These are phyloP conservation scores for Leptogaster cylindrica DNA, from an alignment of 2,888 invertebrate species.

Conservation along the genomic window DNA sequence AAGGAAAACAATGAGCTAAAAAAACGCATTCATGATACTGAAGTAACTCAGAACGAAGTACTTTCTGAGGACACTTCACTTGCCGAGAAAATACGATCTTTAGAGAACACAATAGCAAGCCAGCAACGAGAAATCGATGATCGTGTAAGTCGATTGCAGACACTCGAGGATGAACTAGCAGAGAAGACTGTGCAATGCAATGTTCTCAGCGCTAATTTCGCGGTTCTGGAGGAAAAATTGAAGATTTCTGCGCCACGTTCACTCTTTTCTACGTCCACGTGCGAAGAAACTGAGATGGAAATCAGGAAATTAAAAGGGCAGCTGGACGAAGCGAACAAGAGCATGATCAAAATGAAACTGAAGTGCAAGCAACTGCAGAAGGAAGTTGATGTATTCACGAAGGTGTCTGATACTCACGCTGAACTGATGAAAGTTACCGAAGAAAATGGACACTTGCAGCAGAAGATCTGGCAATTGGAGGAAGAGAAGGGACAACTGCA, in stretches of 20 bases:
- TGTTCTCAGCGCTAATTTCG: slow-evolving; percentile 61
- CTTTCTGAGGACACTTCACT: slow-evolving; percentile 22
- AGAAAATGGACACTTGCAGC: slow-evolving; percentile 70
- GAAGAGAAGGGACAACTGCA: slow-evolving; percentile 92
- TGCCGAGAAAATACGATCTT: slow-evolving; percentile 53
- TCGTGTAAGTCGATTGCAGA: slow-evolving; percentile 50
- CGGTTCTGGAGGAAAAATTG: slow-evolving; percentile 59
- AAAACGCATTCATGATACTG: slow-evolving; percentile 60
- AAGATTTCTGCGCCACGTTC: slow-evolving; percentile 55
- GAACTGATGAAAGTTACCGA: slow-evolving; percentile 71
- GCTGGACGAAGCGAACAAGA: slow-evolving; percentile 76
- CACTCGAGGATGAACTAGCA: slow-evolving; percentile 64
- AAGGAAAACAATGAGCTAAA: slow-evolving; percentile 66
- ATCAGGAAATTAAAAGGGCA: slow-evolving; percentile 69
- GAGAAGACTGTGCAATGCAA: slow-evolving; percentile 66
- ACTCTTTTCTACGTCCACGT: slow-evolving; percentile 53
- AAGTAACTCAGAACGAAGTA: slow-evolving; percentile 44
- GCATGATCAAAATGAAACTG: slow-evolving; percentile 75
- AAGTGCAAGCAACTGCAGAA: slow-evolving; percentile 80
- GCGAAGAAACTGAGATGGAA: slow-evolving; percentile 55
- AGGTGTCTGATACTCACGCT: slow-evolving; percentile 72
- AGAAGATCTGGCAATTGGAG: slow-evolving; percentile 82
- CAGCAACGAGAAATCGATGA: slow-evolving; percentile 61
- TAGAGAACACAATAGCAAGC: slow-evolving; percentile 63
- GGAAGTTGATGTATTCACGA: slow-evolving; percentile 71